Evolutionary conservation across 2,888 invertebrate genomes (phyloP), one percentile per base, ranked within the genome.

Genomic region (Steinernema hermaphroditum): DNA sequence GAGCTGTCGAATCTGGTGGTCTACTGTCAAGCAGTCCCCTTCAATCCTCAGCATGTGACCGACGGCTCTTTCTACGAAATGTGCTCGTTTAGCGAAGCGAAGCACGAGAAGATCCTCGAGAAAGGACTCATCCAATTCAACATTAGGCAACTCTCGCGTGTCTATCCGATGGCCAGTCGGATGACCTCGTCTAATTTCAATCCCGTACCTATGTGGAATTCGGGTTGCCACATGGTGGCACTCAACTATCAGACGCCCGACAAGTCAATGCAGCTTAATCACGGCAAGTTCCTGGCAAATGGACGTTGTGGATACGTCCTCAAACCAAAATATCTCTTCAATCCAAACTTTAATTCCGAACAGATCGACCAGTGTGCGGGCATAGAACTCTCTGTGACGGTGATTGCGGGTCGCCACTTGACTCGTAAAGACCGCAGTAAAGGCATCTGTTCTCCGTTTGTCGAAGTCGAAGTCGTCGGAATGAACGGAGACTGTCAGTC

Each of bases 131-230:
- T 68, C 2, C 74, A 72, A 6, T 84, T 86, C 80, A 87, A 88
- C 73, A 78, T 78, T 12, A 77, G 91, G 37, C 95, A 96, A 88
- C 91, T 97, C 73, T 95, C 94, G 85, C 91, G 97, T 44, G 93
- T 97, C 0, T 98, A 97, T 88, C 98, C 98, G 0, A 88, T 88
- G 79, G 90, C 96, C 0, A 93, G 94, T 86, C 90, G 97, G 69
- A 91, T 97, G 72, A 96, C 97, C 86, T 97, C 97, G 0, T 95
- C 96, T 0, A 98, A 98, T 89, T 98, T 95, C 87, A 93, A 93
- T 89, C 97, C 98, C 0, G 90, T 94, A 4, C 91, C 93, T 0
- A 92, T 96, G 89, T 98, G 97, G 97, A 95, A 94, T 87, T 91
- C 91, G 12, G 97, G 96, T 0, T 93, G 93, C 57, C 98, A 98